Conservation (phyloP, 2,797 vertebrate genomes). For the Caiman crocodilus region DNA sequence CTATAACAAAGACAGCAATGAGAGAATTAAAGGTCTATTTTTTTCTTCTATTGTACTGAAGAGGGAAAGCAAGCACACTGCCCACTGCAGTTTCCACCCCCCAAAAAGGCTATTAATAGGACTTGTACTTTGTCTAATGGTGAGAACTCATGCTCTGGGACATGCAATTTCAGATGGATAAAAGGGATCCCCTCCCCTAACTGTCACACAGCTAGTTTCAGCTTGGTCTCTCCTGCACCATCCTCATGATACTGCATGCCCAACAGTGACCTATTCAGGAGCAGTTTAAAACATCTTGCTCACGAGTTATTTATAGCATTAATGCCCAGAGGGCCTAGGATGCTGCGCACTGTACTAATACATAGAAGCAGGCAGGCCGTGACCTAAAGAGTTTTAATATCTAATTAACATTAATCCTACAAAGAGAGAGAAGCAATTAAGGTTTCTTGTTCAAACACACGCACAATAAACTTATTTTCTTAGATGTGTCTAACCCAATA, state of each 20-base stretch:
- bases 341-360: background rate
- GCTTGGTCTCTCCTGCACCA: background rate
- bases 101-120: rapidly evolving
- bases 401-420: rapidly evolving
- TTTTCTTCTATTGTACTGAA: background rate
- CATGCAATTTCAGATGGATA: rapidly evolving
- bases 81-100: background rate
- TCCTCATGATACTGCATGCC: rapidly evolving
- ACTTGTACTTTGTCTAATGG: background rate
- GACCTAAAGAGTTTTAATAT: rapidly evolving
- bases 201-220: rapidly evolving
- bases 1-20: background rate
- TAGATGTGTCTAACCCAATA: background rate
- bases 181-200: background rate
- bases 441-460: rapidly evolving
- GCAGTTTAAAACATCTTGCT: background rate
- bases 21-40: background rate
- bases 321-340: rapidly evolving
- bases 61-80: background rate
- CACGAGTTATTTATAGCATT: rapidly evolving
- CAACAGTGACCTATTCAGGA: background rate
- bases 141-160: too few relatives aligned
- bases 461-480: constrained; percentile 19
- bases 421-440: background rate
- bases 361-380: background rate